Evolutionary conservation across 2,113 vertebrate genomes (phyloP).

Genomic region (Cyprinodon variegatus): DNA sequence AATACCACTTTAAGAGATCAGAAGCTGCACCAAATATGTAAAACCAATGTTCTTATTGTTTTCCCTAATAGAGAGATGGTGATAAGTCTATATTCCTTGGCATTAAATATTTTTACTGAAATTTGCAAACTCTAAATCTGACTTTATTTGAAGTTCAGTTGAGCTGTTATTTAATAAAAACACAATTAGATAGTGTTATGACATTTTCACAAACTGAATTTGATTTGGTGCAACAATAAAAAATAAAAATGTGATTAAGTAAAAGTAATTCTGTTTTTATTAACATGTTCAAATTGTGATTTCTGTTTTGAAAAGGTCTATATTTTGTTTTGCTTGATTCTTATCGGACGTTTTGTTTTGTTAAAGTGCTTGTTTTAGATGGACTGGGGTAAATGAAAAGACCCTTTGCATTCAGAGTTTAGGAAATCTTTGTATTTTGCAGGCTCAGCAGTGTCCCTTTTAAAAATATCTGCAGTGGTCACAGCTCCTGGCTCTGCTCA

Average conservation of each 20-base stretch:
- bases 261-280: not conserved
- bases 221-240: not conserved
- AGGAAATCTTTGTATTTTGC: conserved; percentile 33
- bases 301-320: not conserved
- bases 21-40: too few relatives aligned
- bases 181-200: not conserved
- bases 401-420: not conserved
- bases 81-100: too few relatives aligned
- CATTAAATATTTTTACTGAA: not conserved
- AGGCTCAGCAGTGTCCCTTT: conserved; percentile 52
- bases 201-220: too few relatives aligned
- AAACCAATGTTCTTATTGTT: not conserved
- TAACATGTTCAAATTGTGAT: too few relatives aligned
- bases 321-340: not conserved
- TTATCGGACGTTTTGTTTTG: not conserved
- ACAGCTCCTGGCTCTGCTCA: conserved; percentile 4
- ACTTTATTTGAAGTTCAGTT: not conserved
- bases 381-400: not conserved
- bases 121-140: not conserved
- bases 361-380: not conserved
- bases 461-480: conserved; percentile 45
- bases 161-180: not conserved
- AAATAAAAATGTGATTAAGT: not conserved
- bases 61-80: too few relatives aligned
- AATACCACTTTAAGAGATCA: not conserved